Conservation (phyloP, 2,113 vertebrate species). For the Mellivora capensis region DNA sequence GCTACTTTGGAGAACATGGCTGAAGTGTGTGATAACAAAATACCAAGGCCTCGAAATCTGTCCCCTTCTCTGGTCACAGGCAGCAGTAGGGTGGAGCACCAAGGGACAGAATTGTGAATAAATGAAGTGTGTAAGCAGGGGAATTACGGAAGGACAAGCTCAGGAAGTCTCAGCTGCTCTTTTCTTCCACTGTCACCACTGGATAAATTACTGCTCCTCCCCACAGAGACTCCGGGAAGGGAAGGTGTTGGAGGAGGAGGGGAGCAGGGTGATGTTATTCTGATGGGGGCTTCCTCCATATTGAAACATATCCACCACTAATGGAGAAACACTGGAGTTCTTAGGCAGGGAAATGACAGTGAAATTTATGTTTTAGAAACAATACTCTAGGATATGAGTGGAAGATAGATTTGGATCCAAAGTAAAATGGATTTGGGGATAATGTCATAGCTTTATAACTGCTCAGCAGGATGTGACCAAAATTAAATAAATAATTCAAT, state of each 20-base stretch:
- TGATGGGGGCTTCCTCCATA: background rate
- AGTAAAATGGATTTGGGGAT: background rate
- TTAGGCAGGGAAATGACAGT: background rate
- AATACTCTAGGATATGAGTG: background rate
- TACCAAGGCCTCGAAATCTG: background rate
- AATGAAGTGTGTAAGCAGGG: background rate
- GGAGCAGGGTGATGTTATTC: background rate
- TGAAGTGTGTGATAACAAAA: background rate
- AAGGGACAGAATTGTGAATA: background rate
- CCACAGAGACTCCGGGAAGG: background rate
- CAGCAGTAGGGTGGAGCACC: background rate
- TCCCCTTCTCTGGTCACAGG: background rate
- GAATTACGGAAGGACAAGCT: background rate
- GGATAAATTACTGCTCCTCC: background rate
- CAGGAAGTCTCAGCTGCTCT: background rate
- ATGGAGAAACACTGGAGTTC: background rate
- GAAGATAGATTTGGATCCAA: conserved; percentile 22
- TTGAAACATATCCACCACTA: background rate
- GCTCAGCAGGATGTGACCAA: background rate
- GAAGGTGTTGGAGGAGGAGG: background rate
- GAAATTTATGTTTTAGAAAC: conserved; percentile 48
- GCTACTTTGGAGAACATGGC: background rate
- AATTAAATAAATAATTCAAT: conserved; percentile 1
- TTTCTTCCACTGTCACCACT: background rate
- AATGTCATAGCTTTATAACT: conserved; percentile 41